These are phyloP conservation scores for Bilobella aurantiaca DNA, from an alignment of 1,140 invertebrate genomes.

Conservation along the genomic window DNA sequence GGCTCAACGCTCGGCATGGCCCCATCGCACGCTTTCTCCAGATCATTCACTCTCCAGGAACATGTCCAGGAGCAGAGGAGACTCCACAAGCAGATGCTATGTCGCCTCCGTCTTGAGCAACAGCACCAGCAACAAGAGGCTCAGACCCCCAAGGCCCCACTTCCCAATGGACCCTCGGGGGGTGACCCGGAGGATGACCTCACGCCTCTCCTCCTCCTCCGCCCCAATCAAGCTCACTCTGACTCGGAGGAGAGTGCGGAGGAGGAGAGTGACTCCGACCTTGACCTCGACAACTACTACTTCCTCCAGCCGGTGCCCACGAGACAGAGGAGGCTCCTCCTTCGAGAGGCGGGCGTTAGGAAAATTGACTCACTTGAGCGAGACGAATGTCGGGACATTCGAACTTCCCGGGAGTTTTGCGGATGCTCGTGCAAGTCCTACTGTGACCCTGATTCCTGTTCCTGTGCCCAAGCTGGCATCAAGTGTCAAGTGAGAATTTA, in stretches of 20 bases:
- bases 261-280: conserved; percentile 53
- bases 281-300: conserved; percentile 81
- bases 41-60: conserved; percentile 65
- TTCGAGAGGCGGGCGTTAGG: conserved; percentile 77
- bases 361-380: conserved; percentile 91
- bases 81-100: conserved; percentile 67
- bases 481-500: conserved; percentile 71
- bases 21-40: conserved; percentile 63
- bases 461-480: conserved; percentile 85
- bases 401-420: conserved; percentile 83
- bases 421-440: conserved; percentile 85
- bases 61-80: conserved; percentile 77
- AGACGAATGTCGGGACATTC: conserved; percentile 84
- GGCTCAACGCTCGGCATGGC: conserved; percentile 95
- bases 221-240: conserved; percentile 33
- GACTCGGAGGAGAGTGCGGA: conserved; percentile 39
- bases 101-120: conserved; percentile 61
- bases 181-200: conserved; percentile 16
- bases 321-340: conserved; percentile 70
- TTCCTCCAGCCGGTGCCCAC: conserved; percentile 84
- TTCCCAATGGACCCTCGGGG: conserved; percentile 20
- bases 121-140: conserved; percentile 43
- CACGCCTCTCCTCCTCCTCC: conserved; percentile 6
- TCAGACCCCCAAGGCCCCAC: conserved; percentile 19
- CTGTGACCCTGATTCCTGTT: conserved; percentile 90